A percentile compares a stretch with the other conserved stretches of the same genome.
Evolutionary conservation across 2,113 vertebrate species (phyloP).

Genomic region (Plecotus auritus): DNA sequence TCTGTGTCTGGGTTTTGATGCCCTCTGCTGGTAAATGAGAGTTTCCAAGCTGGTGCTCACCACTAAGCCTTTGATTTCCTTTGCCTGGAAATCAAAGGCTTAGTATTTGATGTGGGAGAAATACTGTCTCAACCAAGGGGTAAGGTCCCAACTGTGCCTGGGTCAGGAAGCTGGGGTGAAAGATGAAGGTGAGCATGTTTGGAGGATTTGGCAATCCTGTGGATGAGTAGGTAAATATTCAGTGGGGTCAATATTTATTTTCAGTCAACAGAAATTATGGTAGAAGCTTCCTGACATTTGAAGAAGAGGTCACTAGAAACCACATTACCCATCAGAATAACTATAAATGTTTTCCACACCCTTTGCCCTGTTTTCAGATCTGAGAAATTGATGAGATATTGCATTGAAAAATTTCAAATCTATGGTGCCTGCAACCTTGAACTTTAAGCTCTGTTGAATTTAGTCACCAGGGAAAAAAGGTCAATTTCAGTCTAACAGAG

Average conservation of each 20-base stretch:
- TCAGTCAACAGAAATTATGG: background rate
- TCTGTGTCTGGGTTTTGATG: background rate
- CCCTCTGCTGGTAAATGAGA: conserved; percentile 46
- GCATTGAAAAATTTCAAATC: background rate
- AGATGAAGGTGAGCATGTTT: background rate
- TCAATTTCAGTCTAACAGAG: background rate
- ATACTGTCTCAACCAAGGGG: background rate
- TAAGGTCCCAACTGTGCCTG: background rate
- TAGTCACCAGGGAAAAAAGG: conserved; percentile 17
- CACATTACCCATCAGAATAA: background rate
- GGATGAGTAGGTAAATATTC: background rate
- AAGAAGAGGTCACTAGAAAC: background rate
- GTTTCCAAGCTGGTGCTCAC: background rate
- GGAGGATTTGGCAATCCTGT: background rate
- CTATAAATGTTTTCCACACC: background rate
- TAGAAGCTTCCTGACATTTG: background rate
- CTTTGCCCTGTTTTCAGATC: background rate
- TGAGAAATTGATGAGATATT: background rate
- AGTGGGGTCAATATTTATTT: conserved; percentile 7
- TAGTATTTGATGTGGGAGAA: background rate
- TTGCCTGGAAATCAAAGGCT: background rate
- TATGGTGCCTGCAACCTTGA: background rate
- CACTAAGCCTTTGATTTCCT: too few relatives aligned
- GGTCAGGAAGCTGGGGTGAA: background rate
- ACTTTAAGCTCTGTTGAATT: background rate